Evolutionary conservation across 1,140 invertebrate genomes (phyloP), one percentile per base, ranked within the genome.

Genomic region (Drosophila varians): DNA sequence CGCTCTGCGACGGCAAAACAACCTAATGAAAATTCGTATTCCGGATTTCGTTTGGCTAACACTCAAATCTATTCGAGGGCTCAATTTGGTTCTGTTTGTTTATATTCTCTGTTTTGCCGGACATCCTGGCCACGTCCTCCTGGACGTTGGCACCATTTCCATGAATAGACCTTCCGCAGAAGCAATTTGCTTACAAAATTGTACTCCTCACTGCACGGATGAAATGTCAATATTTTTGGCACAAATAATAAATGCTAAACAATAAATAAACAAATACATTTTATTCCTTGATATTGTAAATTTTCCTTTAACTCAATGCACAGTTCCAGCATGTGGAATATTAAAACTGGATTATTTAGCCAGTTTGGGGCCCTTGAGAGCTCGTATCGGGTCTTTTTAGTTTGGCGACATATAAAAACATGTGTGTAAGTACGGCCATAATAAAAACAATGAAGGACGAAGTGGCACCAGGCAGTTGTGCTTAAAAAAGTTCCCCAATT

Each of bases 381-480:
- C 73, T 79, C 75, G 76, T 79, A 56, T 78, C 64, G 65, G 42
- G 28, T 12, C 34, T 26, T 9, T 14, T 56, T 25, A 43, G 40
- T 42, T 48, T 34, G 23, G 55, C 48, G 51, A 60, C 49, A 77
- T 51, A 45, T 55, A 73, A 75, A 74, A 70, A 21, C 21, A 21
- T 21, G 21, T 56, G 60, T 71, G 56, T 55, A 74, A 84, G 61
- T 55, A 61, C 36, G 73, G 57, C 71, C 75, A 83, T 62, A 83
- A 83, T 61, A 83, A 83, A 83, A 86, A 79, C 79, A 84, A 83
- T 66, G 64, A 51, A 56, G 40, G 58, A 25, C 54, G 28, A 77
- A 71, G 65, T 77, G 78, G 76, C 70, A 66, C 69, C 62, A 65
- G 64, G 65, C 58, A 75, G 61, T 71, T 86, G 68, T 72, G 75